phyloP scores from a whole-genome alignment of 2,888 invertebrate genomes.

The Scaptodrosophila latifasciaeformis region DNA sequence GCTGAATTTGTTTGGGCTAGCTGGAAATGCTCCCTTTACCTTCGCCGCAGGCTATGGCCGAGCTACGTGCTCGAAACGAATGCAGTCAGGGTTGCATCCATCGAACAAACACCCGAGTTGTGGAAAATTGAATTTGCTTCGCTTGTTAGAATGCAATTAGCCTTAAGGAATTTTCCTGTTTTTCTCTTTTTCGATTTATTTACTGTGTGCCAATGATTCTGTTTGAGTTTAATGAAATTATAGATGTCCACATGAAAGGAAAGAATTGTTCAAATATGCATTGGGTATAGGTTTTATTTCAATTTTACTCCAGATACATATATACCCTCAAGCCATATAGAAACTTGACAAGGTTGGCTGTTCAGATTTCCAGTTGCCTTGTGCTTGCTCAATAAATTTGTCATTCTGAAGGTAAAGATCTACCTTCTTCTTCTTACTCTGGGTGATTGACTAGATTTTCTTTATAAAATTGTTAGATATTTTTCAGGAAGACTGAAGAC shows the following conservation, averaged over 20 bases:
- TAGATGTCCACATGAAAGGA: conserved; percentile 18
- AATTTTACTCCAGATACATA: no score
- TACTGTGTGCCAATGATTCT: conserved; percentile 40
- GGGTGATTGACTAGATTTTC: no score
- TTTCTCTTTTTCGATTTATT: conserved; percentile 33
- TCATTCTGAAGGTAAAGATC: no score
- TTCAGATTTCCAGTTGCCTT: no score
- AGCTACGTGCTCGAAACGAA: conserved; percentile 56
- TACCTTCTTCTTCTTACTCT: no score
- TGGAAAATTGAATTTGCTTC: conserved; percentile 68
- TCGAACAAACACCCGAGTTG: conserved; percentile 61
- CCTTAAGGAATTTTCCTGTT: conserved; percentile 54
- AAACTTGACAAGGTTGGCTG: not conserved
- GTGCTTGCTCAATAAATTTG: no score
- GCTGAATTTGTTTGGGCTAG: not conserved
- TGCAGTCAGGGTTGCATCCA: conserved; percentile 48
- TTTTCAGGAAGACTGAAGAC: no score
- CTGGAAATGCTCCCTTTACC: not conserved
- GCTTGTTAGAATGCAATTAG: conserved; percentile 74
- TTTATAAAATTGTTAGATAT: no score
- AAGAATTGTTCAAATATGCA: no score
- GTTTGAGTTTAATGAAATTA: conserved; percentile 42
- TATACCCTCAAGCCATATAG: not conserved
- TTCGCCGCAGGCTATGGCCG: conserved; percentile 4
- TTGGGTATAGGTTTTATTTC: no score